Evolutionary conservation across 1,140 invertebrate genomes (phyloP), one percentile per base, ranked within the genome.

Genomic region (Drosophila dunni): DNA sequence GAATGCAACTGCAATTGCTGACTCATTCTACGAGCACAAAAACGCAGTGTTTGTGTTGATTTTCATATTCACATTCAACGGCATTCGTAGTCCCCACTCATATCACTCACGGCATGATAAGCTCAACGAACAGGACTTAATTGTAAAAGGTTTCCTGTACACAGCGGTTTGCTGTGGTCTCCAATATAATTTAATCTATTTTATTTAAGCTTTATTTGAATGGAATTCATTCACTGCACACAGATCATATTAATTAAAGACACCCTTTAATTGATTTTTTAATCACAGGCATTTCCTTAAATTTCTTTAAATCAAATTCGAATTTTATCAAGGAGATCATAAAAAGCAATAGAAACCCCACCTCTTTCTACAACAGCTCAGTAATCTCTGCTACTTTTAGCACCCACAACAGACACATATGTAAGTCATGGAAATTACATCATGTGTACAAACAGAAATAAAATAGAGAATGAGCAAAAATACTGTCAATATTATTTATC

Each of bases 181-280:
- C 34, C 20, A 17, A 44, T 36, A 51, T 79, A 66, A 84, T 83
- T 83, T 60, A 82, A 88, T 86, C 68, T 79, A 73, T 76, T 79
- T 82, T 68, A 73, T 79, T 82, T 73, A 80, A 83, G 64, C 53
- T 68, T 81, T 86, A 82, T 85, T 85, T 82, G 82, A 85, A 88
- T 79, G 75, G 56, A 68, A 38, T 53, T 48, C 36, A 50, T 58
- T 20, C 24, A 34, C 42, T 60, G 24, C 50, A 64, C 29, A 29
- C 36, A 63, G 61, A 53, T 53, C 50, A n/a, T 0, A 36, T 53
- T 33, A 53, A 53, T 36, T 53, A 53, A 15, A 53, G 50, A 53
- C n/a, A 9, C 29, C 36, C 29, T 20, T 29, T 29, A 29, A 29
- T 29, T 29, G 24, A 29, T 29, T 29, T 29, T 29, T 4, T 29